phyloP scores from a whole-genome alignment of 37 sponge, comb jelly and placozoan species.

The Eunapius fragilis region DNA sequence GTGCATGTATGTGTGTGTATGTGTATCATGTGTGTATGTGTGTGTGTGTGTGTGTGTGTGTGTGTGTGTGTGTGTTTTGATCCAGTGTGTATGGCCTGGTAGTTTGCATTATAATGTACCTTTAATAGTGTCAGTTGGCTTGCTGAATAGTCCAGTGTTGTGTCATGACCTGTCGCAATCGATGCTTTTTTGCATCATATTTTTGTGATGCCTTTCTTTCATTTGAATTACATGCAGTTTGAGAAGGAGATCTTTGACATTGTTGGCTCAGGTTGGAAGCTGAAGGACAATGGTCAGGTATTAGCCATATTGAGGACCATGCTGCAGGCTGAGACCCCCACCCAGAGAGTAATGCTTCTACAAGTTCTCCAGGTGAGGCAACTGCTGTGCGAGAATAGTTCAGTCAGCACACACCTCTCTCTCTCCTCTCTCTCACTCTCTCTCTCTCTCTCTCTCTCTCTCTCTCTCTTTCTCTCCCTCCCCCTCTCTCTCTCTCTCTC shows the following conservation, averaged over 20 bases:
- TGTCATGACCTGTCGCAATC: background rate
- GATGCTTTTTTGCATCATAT: background rate
- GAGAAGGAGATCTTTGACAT: slow-evolving; percentile 82
- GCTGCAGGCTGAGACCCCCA: slow-evolving; percentile 83
- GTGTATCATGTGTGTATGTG: background rate
- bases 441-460: too few relatives aligned
- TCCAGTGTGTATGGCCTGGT: background rate
- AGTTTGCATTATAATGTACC: background rate
- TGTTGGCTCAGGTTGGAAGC: slow-evolving; percentile 63
- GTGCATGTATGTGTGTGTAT: background rate
- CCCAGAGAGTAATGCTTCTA: slow-evolving; percentile 75
- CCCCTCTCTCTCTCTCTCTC: too few relatives aligned
- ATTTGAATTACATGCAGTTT: slow-evolving; percentile 46
- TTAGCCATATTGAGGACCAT: slow-evolving; percentile 76
- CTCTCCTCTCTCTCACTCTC: too few relatives aligned
- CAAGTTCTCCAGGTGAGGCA: slow-evolving; percentile 66
- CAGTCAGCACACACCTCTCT: too few relatives aligned
- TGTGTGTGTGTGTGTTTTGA: background rate
- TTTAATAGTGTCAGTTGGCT: too few relatives aligned
- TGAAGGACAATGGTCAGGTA: slow-evolving; percentile 59
- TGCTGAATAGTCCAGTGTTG: background rate
- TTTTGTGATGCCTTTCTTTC: background rate
- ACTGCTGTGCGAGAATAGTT: too few relatives aligned
- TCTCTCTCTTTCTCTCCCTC: too few relatives aligned
- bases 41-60: background rate